phyloP scores from a whole-genome alignment of 2,888 invertebrate species.

The Acleris emargana region DNA sequence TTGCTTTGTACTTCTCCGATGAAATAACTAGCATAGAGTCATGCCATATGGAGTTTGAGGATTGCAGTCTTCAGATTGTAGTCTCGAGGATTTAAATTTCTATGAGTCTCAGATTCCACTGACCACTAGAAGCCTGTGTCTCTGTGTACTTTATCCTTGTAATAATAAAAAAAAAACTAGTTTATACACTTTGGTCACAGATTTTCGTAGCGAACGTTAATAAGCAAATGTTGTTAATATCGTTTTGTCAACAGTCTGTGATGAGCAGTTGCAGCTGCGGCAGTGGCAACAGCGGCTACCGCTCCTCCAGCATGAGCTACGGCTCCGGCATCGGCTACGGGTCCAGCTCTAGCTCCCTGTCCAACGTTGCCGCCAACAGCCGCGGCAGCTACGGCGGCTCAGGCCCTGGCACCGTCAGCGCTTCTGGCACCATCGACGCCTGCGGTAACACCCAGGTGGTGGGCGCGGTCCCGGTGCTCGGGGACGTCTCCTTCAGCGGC shows the following conservation, averaged over 20 bases:
- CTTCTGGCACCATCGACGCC: constrained; percentile 6
- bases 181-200: too few relatives aligned
- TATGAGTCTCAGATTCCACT: too few relatives aligned
- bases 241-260: constrained; percentile 7
- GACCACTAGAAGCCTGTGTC: too few relatives aligned
- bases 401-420: constrained; percentile 12
- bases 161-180: too few relatives aligned
- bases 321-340: neutral
- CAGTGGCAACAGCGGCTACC: neutral
- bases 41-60: too few relatives aligned
- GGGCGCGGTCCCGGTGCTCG: constrained; percentile 17
- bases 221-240: neutral
- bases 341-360: neutral
- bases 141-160: too few relatives aligned
- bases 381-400: constrained; percentile 2
- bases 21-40: too few relatives aligned
- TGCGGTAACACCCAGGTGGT: constrained; percentile 5
- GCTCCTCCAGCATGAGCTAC: neutral
- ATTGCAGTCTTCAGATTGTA: too few relatives aligned
- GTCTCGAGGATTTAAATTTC: too few relatives aligned
- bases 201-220: neutral
- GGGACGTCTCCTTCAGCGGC: constrained; percentile 17
- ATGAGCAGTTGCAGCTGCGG: neutral
- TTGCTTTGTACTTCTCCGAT: too few relatives aligned
- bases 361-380: neutral